Evolutionary conservation across 2,888 invertebrate genomes (phyloP).

Genomic region (Alcis repandata): DNA sequence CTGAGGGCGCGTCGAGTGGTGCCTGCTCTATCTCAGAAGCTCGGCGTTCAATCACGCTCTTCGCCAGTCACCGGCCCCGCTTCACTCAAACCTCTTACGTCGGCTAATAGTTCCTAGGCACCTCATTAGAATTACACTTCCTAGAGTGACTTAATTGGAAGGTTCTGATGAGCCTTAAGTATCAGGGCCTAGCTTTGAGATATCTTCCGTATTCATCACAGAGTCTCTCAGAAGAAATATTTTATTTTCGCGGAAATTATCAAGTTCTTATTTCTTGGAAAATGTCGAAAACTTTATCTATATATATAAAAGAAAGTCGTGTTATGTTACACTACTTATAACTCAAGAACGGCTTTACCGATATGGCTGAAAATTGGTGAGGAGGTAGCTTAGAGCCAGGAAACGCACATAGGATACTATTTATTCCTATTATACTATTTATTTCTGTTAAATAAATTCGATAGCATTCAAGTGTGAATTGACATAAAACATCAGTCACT

Average conservation of each 20-base stretch:
- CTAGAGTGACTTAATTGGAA: constrained; percentile 41
- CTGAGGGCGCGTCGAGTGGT: constrained; percentile 49
- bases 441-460: too few species aligned
- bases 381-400: too few species aligned
- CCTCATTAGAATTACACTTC: constrained; percentile 53
- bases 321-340: too few species aligned
- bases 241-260: neutral
- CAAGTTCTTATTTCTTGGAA: neutral
- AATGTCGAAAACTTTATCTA: neutral
- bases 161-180: constrained; percentile 29
- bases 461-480: too few species aligned
- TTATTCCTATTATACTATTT: too few species aligned
- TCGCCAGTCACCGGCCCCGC: constrained; percentile 60
- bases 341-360: too few species aligned
- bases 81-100: constrained; percentile 50
- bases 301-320: too few species aligned
- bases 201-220: neutral
- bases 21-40: constrained; percentile 63
- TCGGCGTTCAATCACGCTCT: constrained; percentile 58
- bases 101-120: constrained; percentile 55
- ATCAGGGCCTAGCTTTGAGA: constrained; percentile 5
- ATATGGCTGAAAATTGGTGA: too few species aligned
- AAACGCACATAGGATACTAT: too few species aligned
- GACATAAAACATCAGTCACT: too few species aligned
- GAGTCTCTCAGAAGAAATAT: neutral